Evolutionary conservation across 2,113 vertebrate genomes (phyloP).

Genomic region (Okapia johnstoni): DNA sequence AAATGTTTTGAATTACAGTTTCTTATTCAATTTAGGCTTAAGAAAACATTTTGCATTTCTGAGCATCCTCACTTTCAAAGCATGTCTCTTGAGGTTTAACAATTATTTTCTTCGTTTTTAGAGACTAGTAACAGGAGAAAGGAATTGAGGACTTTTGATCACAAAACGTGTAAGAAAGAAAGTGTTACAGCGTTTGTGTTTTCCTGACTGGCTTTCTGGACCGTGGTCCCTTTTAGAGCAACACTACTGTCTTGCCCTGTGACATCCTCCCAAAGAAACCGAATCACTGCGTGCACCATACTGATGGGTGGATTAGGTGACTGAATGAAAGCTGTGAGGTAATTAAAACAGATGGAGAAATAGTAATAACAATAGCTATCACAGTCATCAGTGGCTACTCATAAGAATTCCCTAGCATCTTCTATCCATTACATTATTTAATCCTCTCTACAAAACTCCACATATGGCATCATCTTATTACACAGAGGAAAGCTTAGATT

Average conservation of each 20-base stretch:
- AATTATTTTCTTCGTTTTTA: background rate
- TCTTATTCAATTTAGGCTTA: conserved; percentile 70
- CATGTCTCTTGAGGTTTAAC: conserved; percentile 67
- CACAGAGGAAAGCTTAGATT: background rate
- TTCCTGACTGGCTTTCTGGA: background rate
- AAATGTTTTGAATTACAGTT: conserved; percentile 67
- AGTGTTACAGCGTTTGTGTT: background rate
- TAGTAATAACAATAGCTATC: background rate
- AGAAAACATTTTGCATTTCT: conserved; percentile 65
- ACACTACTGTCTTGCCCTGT: background rate
- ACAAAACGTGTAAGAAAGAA: background rate
- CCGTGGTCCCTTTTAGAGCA: background rate
- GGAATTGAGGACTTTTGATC: background rate
- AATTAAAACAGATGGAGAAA: background rate
- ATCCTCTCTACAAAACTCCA: background rate
- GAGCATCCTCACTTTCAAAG: conserved; percentile 66
- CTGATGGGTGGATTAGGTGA: background rate
- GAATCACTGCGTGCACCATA: background rate
- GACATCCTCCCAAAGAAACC: background rate
- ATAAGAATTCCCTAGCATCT: background rate
- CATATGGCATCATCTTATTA: background rate
- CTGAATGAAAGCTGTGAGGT: background rate
- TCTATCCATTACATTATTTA: background rate
- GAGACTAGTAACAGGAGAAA: background rate
- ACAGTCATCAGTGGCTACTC: background rate